These are phyloP conservation scores for Scrobipalpa atriplicella DNA, from an alignment of 2,888 invertebrate species.

Conservation along the genomic window DNA sequence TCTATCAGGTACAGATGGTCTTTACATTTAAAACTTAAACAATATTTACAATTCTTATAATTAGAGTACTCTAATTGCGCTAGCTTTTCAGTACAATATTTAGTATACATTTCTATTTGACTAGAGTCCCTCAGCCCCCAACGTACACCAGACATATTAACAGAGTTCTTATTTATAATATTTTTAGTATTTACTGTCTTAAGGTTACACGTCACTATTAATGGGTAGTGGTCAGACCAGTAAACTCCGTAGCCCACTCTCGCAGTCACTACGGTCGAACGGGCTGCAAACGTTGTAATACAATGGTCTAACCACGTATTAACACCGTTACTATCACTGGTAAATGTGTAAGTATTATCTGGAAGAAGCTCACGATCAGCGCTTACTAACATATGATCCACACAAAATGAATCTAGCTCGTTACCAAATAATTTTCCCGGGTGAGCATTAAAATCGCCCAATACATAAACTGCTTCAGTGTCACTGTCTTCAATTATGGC, in stretches of 20 bases:
- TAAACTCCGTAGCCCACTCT: slow-evolving; percentile 9
- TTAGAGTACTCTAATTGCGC: not conserved
- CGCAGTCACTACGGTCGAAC: not conserved
- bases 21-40: slow-evolving; percentile 9
- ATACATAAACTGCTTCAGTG: too few species aligned
- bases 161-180: not conserved
- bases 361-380: not conserved
- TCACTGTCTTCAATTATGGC: slow-evolving; percentile 13
- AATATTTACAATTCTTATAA: not conserved
- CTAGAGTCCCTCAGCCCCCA: not conserved
- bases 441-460: too few species aligned
- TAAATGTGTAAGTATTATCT: not conserved
- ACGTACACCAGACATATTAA: not conserved
- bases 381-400: not conserved
- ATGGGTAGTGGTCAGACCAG: slow-evolving; percentile 1
- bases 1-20: slow-evolving; percentile 6
- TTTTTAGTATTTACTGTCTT: not conserved
- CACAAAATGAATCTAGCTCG: slow-evolving; percentile 1
- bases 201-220: not conserved
- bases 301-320: slow-evolving; percentile 4
- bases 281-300: not conserved
- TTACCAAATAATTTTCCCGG: too few species aligned
- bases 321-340: not conserved
- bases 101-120: not conserved
- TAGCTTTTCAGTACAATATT: not conserved